Percentiles rank a stretch among this genome's conserved stretches.
These are phyloP conservation scores for Gerris lacustris DNA, from an alignment of 2,888 invertebrate species.

Conservation along the genomic window DNA sequence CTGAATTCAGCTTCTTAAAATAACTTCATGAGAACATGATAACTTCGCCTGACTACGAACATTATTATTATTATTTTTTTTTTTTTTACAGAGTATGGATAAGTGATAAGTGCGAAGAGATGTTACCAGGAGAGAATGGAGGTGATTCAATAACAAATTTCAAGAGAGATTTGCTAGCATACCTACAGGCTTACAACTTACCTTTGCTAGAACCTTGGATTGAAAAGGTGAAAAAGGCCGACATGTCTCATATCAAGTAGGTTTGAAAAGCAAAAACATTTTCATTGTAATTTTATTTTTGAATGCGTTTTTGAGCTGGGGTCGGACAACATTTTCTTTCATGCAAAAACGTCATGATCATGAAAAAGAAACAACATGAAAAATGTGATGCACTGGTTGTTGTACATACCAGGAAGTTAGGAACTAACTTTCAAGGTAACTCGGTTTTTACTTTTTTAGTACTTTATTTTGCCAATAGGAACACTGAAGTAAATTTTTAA, in stretches of 20 bases:
- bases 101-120: constrained; percentile 60
- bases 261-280: constrained; percentile 28
- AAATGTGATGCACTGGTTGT: too few species aligned
- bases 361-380: too few species aligned
- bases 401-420: too few species aligned
- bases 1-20: too few species aligned
- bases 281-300: constrained; percentile 59
- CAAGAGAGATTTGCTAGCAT: constrained; percentile 61
- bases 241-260: constrained; percentile 71
- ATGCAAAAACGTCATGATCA: too few species aligned
- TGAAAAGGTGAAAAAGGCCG: constrained; percentile 57
- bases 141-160: constrained; percentile 80
- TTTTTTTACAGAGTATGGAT: constrained; percentile 62
- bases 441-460: too few species aligned
- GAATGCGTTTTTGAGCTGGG: constrained; percentile 67
- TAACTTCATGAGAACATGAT: too few species aligned
- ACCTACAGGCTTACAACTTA: constrained; percentile 60
- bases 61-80: not conserved
- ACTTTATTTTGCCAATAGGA: too few species aligned
- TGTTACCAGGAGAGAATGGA: constrained; percentile 44
- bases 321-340: too few species aligned
- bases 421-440: too few species aligned
- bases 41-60: too few species aligned
- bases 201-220: constrained; percentile 59
- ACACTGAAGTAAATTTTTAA: too few species aligned